Evolutionary conservation across 2,113 vertebrate genomes (phyloP), one percentile per base, ranked within the genome.

Genomic region (Papio anubis): DNA sequence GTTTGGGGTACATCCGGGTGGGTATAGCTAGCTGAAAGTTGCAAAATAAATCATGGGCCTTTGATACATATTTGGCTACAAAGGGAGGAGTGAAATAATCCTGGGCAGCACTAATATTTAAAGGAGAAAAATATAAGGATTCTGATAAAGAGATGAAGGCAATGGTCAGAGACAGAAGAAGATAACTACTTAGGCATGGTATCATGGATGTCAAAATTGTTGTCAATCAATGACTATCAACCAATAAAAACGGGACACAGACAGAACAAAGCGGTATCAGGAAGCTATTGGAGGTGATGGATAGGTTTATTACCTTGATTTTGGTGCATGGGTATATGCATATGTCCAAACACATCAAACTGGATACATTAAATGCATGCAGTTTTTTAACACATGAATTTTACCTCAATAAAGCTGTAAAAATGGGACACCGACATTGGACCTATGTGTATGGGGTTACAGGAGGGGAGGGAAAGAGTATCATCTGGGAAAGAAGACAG

Each of bases 21-120:
- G 35, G 21, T 83, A 88, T 35, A 92, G 78, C 43, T 82, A 83
- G n/a, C n/a, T 89, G 64, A 89, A 94, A 80, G 61, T 64, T 85
- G 23, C 45, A 93, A 64, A 73, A 73, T 73, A 80, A 55, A 73
- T 64, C 43, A 61, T 25, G 45, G 25, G 11, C 27, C 32, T 85
- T 48, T 89, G 52, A 80, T 48, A 85, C n/a, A 89, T 85, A 79
- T 11, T 85, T 79, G 25, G 25, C n/a, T 92, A 89, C 17, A 85
- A 93, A 93, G 14, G 38, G 68, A 66, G 32, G 73, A 85, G 13
- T 89, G 50, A 85, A 45, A 72, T 70, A 92, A 72, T 25, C 45
- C 61, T 27, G 45, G 57, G 61, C 21, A 88, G 40, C 50, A 88
- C 40, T 32, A 10, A 17, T 84, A 89, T 79, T 21, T 27, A 95